Percentiles rank a stretch among this genome's conserved stretches.
These are phyloP conservation scores for Rhagonycha fulva DNA, from an alignment of 2,888 invertebrate species.

Conservation along the genomic window DNA sequence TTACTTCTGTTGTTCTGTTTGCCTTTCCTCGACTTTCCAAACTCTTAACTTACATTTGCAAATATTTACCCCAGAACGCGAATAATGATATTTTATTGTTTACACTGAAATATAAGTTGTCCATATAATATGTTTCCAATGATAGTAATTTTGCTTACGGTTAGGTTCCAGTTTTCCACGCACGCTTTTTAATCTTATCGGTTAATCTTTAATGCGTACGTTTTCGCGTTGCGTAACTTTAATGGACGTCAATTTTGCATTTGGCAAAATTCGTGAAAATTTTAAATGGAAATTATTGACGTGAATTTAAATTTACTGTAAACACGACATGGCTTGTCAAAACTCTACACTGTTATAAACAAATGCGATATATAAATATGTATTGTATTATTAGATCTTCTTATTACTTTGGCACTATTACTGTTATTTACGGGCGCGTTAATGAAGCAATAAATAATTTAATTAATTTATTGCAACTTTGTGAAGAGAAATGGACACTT, in stretches of 20 bases:
- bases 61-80: conserved; percentile 17
- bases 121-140: background rate
- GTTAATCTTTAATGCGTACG: background rate
- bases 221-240: background rate
- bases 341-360: conserved; percentile 12
- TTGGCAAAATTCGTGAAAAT: background rate
- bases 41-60: conserved; percentile 13
- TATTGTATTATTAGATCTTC: conserved; percentile 4
- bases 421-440: background rate
- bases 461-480: background rate
- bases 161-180: background rate
- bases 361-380: background rate
- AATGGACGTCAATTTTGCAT: background rate
- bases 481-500: background rate
- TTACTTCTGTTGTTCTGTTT: conserved; percentile 16
- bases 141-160: background rate
- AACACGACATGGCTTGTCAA: conserved; percentile 14
- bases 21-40: conserved; percentile 15
- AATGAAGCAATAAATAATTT: background rate
- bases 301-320: conserved; percentile 9
- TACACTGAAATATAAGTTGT: background rate
- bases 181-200: background rate
- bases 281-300: conserved; percentile 10
- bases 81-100: conserved; percentile 4
- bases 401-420: background rate